Base-by-base conservation (phyloP, 2,888 invertebrate species). In the Nycteola revayana region DNA sequence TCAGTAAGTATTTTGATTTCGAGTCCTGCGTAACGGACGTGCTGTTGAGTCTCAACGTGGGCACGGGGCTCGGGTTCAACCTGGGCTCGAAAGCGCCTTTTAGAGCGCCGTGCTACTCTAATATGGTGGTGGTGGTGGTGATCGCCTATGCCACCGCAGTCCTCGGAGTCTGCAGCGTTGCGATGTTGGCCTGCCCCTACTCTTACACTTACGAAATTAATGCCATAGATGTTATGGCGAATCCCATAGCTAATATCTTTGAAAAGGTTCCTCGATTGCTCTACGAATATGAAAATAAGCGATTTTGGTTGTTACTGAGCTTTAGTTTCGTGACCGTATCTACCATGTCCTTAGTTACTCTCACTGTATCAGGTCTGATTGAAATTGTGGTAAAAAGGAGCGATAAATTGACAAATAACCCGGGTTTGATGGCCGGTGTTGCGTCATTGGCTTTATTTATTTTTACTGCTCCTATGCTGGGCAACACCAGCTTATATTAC, bases 161-260 rank as follows among this genome's bases (percentile, higher is more conserved):
- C 2, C 42, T 84, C 1, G 44, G 67, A 5, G 55, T 71, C 17
- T 65, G 57, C 39, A 68, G 64, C 4, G 51, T 55, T 1, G 72
- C 69, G 4, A 70, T 85, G 69, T 70, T 85, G 68, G 35, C 59
- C 3, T 85, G 87, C 30, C 83, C 87, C 0, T 81, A 79, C 27
- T 61, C 77, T 6, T 74, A 62, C 36, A 59, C 58, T 10, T 65
- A 71, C 28, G 56, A 53, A 5, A 51, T 62, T 2, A 42, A 34
- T 1, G 61, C 77, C 0, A 40, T 39, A 1, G 26, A 17, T 0
- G 32, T 78, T 3, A 42, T 72, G 1, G 50, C 38, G 10, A 39
- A 61, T 7, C 58, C 51, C 0, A 56, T 79, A 31, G 47, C 69
- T 1, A 42, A 72, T n/a, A 27, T 66, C 4, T 83, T 75, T 39